phyloP scores from a whole-genome alignment of 2,113 vertebrate genomes.

The Caranx melampygus region DNA sequence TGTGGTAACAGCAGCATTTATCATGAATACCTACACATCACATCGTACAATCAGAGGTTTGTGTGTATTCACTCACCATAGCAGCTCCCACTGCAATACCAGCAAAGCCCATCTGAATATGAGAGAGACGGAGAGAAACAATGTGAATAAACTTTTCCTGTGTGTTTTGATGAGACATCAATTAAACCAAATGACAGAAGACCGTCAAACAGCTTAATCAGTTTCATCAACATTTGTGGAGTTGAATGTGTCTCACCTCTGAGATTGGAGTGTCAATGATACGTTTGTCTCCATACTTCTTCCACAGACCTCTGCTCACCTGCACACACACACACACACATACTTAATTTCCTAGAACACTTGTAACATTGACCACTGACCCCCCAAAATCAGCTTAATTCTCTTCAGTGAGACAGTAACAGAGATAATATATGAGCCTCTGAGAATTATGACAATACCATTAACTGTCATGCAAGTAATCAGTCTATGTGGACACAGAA shows the following conservation, averaged over 20 bases:
- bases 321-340: constrained; percentile 63
- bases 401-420: too few species aligned
- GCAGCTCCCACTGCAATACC: constrained; percentile 97
- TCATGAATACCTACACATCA: too few species aligned
- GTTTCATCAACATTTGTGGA: not conserved
- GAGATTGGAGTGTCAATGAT: constrained; percentile 98
- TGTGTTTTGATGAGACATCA: not conserved
- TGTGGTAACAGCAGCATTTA: too few species aligned
- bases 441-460: too few species aligned
- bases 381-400: too few species aligned
- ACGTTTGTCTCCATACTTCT: constrained; percentile 97
- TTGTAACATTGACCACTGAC: too few species aligned
- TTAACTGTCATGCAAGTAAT: too few species aligned
- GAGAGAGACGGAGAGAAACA: not conserved
- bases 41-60: not conserved
- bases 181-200: not conserved
- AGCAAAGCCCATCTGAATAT: constrained; percentile 93
- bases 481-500: too few species aligned
- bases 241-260: constrained; percentile 84
- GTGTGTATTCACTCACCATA: constrained; percentile 86
- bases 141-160: not conserved
- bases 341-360: too few species aligned
- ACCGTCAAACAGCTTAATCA: not conserved
- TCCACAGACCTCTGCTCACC: constrained; percentile 98
- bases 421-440: too few species aligned